A percentile compares a stretch with the other conserved stretches of the same genome.
These are phyloP conservation scores for Colletes latitarsis DNA, from an alignment of 1,140 invertebrate genomes.

Conservation along the genomic window DNA sequence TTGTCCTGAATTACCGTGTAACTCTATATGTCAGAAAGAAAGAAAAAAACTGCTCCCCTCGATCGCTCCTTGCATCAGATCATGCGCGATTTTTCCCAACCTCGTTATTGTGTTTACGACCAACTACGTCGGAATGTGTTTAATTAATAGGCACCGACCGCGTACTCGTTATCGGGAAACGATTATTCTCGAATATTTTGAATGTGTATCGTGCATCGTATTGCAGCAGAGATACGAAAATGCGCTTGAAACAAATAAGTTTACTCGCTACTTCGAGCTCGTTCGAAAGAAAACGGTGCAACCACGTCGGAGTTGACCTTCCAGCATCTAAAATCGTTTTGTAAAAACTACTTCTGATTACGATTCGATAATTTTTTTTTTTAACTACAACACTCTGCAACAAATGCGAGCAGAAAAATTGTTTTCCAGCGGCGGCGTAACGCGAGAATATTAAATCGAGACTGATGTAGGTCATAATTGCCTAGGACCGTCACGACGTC, in stretches of 20 bases:
- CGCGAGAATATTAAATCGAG: background rate
- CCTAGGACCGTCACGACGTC: slow-evolving; percentile 34
- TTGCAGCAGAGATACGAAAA: slow-evolving; percentile 31
- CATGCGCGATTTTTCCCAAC: background rate
- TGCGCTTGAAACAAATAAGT: slow-evolving; percentile 22
- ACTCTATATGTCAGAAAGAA: too few species aligned
- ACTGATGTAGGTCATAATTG: slow-evolving; percentile 50
- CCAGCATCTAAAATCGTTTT: background rate
- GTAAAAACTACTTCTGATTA: background rate
- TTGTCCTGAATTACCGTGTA: background rate
- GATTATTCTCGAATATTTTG: slow-evolving; percentile 48
- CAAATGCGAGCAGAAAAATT: too few species aligned
- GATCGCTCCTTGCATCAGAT: background rate
- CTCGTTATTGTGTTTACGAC: slow-evolving; percentile 17
- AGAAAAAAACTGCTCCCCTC: background rate
- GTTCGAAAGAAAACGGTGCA: background rate
- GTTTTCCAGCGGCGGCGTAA: too few species aligned
- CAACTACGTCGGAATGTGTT: slow-evolving; percentile 5
- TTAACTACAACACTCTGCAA: too few species aligned
- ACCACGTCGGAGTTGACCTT: background rate
- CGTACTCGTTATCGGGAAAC: slow-evolving; percentile 41
- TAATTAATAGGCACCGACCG: slow-evolving; percentile 37
- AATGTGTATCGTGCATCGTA: slow-evolving; percentile 44
- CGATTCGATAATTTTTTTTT: too few species aligned
- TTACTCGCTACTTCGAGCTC: background rate